Percentiles rank a stretch among this genome's conserved stretches.
Conservation (phyloP, 2,888 invertebrate species). For the Drosophila villosipedis region DNA sequence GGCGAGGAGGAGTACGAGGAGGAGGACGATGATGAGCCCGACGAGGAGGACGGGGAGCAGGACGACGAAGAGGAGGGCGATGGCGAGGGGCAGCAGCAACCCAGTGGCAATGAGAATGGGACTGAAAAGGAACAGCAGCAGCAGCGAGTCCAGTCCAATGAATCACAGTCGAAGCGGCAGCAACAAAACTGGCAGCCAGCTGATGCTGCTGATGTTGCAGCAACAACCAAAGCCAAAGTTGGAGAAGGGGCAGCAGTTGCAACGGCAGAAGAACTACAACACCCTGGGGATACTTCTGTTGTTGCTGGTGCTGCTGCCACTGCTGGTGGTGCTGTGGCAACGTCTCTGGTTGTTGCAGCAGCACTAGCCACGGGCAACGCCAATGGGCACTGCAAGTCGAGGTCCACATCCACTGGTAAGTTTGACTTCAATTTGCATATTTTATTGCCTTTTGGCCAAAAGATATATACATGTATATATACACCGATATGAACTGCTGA, state of each 20-base stretch:
- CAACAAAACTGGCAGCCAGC: constrained; percentile 59
- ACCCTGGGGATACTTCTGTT: constrained; percentile 52
- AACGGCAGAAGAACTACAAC: constrained; percentile 68
- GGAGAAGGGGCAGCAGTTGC: constrained; percentile 33
- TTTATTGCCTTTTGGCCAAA: constrained; percentile 77
- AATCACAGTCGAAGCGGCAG: constrained; percentile 58
- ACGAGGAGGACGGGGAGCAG: constrained; percentile 69
- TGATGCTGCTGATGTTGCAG: constrained; percentile 57
- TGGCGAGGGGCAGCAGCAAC: constrained; percentile 27
- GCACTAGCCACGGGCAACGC: constrained; percentile 37
- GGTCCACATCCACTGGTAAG: constrained; percentile 67
- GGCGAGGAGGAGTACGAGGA: constrained; percentile 23
- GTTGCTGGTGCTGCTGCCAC: constrained; percentile 2
- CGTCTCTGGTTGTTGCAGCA: constrained; percentile 32
- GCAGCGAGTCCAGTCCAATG: constrained; percentile 49
- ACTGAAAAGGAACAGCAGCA: constrained; percentile 41
- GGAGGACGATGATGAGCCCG: constrained; percentile 45
- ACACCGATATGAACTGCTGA: constrained; percentile 45
- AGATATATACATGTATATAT: constrained; percentile 66
- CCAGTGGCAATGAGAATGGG: constrained; percentile 47
- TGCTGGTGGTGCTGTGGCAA: constrained; percentile 28
- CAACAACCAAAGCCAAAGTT: constrained; percentile 34
- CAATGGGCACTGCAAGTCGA: constrained; percentile 68
- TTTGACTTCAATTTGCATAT: constrained; percentile 82
- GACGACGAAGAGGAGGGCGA: background rate